These are phyloP conservation scores for Pristionchus fissidentatus DNA, from an alignment of 2,888 invertebrate genomes.

Conservation along the genomic window DNA sequence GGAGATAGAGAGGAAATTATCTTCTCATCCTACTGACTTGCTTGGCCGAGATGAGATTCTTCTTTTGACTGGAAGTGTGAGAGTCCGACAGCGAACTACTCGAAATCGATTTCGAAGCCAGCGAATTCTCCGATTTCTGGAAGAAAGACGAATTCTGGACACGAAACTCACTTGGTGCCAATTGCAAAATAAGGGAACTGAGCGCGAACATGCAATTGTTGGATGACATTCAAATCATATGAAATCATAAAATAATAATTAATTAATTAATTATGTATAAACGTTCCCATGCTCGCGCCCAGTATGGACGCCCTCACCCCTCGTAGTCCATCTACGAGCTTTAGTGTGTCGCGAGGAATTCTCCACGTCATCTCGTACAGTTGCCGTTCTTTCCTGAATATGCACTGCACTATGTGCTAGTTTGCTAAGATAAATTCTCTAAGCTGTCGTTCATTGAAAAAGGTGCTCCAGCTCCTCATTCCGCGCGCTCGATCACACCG, in stretches of 20 bases:
- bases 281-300: no score
- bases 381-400: conserved; percentile 67
- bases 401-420: neutral
- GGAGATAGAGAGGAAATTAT: no score
- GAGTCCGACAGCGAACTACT: conserved; percentile 68
- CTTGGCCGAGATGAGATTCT: conserved; percentile 68
- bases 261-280: no score
- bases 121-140: conserved; percentile 64
- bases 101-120: conserved; percentile 65
- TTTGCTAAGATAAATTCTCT: neutral
- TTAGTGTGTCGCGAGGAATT: conserved; percentile 69
- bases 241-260: no score
- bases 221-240: no score
- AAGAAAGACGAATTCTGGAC: conserved; percentile 3
- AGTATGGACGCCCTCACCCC: conserved; percentile 6
- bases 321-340: conserved; percentile 29
- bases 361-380: conserved; percentile 75
- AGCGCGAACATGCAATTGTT: neutral
- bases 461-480: no score
- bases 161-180: neutral
- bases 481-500: no score
- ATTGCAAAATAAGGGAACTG: neutral
- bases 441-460: neutral
- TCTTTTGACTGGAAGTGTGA: conserved; percentile 65
- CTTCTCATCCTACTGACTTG: conserved; percentile 50